Conservation (phyloP, 2,888 invertebrate species). For the Cryptophagus acutangulus region DNA sequence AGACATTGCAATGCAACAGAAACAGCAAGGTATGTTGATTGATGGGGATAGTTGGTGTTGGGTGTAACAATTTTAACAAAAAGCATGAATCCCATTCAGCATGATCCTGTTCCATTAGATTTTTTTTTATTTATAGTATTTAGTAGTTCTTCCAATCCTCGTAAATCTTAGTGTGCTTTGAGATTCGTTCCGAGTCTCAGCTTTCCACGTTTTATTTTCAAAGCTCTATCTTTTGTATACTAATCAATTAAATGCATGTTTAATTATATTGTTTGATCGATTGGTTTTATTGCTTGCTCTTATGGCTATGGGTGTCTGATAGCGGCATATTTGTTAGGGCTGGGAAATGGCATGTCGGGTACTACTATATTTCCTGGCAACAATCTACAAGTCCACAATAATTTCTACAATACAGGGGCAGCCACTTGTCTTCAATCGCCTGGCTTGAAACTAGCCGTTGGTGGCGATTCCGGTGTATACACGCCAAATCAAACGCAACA, state of each 20-base stretch:
- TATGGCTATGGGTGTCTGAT: too few species aligned
- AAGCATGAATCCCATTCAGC: too few species aligned
- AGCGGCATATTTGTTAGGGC: constrained; percentile 32
- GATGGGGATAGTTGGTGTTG: neutral
- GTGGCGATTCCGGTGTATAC: constrained; percentile 2
- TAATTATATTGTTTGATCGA: neutral
- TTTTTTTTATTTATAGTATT: neutral
- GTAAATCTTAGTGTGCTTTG: neutral
- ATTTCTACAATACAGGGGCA: constrained; percentile 45
- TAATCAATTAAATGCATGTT: too few species aligned
- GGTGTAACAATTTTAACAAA: neutral
- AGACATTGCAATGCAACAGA: constrained; percentile 47
- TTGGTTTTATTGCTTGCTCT: neutral
- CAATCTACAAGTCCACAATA: constrained; percentile 48
- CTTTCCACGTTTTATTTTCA: too few species aligned
- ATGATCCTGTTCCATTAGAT: too few species aligned
- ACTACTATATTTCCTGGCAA: constrained; percentile 43
- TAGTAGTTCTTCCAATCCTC: neutral
- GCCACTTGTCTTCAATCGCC: constrained; percentile 37
- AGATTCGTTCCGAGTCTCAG: too few species aligned
- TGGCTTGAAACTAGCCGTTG: constrained; percentile 35
- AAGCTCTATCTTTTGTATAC: too few species aligned
- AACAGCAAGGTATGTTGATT: constrained; percentile 33
- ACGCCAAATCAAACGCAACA: constrained; percentile 44
- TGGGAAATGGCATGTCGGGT: constrained; percentile 46